These are phyloP conservation scores for Hybognathus amarus DNA, from an alignment of 2,797 vertebrate genomes.

Conservation along the genomic window DNA sequence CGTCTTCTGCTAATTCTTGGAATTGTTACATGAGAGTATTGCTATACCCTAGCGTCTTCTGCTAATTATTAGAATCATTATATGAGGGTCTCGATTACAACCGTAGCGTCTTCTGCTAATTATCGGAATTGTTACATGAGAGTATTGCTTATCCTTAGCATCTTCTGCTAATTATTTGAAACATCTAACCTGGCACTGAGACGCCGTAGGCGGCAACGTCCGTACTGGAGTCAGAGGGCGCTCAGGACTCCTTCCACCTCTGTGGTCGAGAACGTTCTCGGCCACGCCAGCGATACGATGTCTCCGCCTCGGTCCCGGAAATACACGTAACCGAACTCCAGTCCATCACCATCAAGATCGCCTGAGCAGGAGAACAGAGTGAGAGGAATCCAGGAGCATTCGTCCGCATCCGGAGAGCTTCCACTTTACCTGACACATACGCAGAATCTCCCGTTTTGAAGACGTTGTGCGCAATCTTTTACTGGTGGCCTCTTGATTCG, in stretches of 20 bases:
- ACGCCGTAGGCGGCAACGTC: conserved; percentile 86
- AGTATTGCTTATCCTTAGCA: too few relatives aligned
- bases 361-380: conserved; percentile 67
- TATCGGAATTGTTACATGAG: too few relatives aligned
- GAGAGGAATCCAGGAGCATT: not conserved
- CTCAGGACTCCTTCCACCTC: conserved; percentile 86
- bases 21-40: too few relatives aligned
- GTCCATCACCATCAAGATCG: conserved; percentile 87
- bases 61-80: too few relatives aligned
- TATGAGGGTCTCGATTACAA: too few relatives aligned
- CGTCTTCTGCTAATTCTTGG: too few relatives aligned
- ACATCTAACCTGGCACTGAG: conserved; percentile 77
- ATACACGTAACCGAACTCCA: conserved; percentile 88
- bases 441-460: conserved; percentile 82
- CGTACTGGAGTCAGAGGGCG: conserved; percentile 79
- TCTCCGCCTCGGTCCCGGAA: conserved; percentile 86
- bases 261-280: conserved; percentile 85
- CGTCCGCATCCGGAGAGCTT: not conserved
- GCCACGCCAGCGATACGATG: conserved; percentile 87
- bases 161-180: not conserved
- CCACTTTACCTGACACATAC: conserved; percentile 80
- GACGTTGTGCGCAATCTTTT: conserved; percentile 80
- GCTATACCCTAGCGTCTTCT: too few relatives aligned
- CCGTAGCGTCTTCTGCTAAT: too few relatives aligned
- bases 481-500: conserved; percentile 75